These are phyloP conservation scores for Pseudopleuronectes americanus DNA, from an alignment of 2,797 vertebrate genomes.

Conservation along the genomic window DNA sequence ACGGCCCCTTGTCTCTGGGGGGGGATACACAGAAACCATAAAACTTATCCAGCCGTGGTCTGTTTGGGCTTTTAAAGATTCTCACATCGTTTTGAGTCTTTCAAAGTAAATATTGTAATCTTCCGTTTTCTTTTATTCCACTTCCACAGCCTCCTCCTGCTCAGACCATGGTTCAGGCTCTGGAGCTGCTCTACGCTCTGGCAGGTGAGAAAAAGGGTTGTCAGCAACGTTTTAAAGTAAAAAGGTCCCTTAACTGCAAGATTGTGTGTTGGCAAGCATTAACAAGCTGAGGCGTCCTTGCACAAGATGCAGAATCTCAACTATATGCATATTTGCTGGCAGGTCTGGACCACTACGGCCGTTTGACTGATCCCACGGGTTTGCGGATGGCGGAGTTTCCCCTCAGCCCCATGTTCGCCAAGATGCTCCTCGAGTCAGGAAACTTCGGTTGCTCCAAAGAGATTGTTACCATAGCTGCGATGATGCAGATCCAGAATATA, in stretches of 20 bases:
- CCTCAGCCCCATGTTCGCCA: conserved; percentile 98
- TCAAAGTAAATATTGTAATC: conserved; percentile 12
- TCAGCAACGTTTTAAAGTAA: conserved; percentile 14
- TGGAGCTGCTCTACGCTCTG: conserved; percentile 95
- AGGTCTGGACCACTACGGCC: conserved; percentile 97
- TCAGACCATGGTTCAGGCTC: conserved; percentile 98
- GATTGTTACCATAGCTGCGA: conserved; percentile 95
- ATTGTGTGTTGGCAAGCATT: conserved; percentile 19
- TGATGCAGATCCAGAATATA: conserved; percentile 99
- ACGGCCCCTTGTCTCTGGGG: conserved; percentile 17
- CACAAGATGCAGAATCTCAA: conserved; percentile 18
- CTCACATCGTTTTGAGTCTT: conserved; percentile 4
- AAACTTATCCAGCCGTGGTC: conserved; percentile 34
- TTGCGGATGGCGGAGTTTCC: conserved; percentile 98
- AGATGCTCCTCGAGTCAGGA: conserved; percentile 98
- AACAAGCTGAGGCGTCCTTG: not conserved
- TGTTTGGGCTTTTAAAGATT: conserved; percentile 27
- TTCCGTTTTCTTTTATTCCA: conserved; percentile 4
- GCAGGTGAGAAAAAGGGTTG: conserved; percentile 87
- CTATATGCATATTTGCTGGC: conserved; percentile 34
- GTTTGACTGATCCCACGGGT: conserved; percentile 93
- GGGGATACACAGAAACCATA: conserved; percentile 19
- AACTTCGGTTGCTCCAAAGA: conserved; percentile 98
- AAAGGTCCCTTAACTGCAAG: conserved; percentile 26
- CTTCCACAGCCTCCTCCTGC: conserved; percentile 92